Evolutionary conservation across 2,113 vertebrate genomes (phyloP), one percentile per base, ranked within the genome.

Genomic region (Empidonax alnorum): DNA sequence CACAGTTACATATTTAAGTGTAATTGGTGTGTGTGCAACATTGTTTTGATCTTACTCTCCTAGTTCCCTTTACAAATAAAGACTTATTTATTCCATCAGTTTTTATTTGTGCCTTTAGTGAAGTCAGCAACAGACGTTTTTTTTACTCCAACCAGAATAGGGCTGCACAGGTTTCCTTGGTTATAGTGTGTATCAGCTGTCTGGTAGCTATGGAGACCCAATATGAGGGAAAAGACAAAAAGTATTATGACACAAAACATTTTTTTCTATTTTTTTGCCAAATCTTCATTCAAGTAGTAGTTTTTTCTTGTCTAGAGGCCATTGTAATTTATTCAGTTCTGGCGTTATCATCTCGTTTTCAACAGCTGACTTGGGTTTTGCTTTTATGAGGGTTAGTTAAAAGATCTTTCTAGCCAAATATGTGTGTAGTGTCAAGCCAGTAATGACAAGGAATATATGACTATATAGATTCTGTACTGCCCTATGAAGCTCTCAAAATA

Each of bases 191-290:
- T 89, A 75, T 93, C 85, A 91, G 41, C n/a, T 46, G 42, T 58
- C 55, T 89, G 52, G 91, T 94, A 91, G 62, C 81, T 89, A 89
- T 95, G 89, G 91, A 95, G 66, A 95, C n/a, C 7, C 10, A 35
- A 82, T 93, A 91, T 91, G 49, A 91, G 21, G 46, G n/a, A 71
- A 90, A 86, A 94, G 50, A 47, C 31, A 76, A 75, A 88, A 87
- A 28, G 8, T 63, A 16, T 59, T 75, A 15, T 71, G 21, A 58
- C 14, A 83, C 5, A 53, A 77, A 85, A 3, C 1, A 14, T 9
- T 37, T 74, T 14, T 14, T 9, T 28, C 24, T 16, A 9, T 27
- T 33, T 44, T 44, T 65, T 73, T 41, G 1, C 8, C 19, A 14
- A 25, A 25, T 12, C 12, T 61, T 17, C 21, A 25, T 52, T 87